Evolutionary conservation across 2,797 vertebrate genomes (phyloP).

Genomic region (Galaxias olidus): DNA sequence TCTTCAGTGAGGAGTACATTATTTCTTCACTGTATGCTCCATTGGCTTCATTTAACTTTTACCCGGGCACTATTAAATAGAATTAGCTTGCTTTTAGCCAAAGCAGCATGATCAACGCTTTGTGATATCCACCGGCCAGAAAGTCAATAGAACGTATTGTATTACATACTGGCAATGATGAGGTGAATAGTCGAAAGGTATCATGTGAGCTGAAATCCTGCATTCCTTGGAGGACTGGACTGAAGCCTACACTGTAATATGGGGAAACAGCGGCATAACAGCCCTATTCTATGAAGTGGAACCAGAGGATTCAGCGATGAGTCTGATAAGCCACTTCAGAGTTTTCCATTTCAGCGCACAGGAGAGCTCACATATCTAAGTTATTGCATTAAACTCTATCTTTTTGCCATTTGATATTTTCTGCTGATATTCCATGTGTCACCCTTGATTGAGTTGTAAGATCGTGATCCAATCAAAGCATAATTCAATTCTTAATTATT

Average conservation of each 20-base stretch:
- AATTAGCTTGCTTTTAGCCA: conserved; percentile 71
- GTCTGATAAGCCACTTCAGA: conserved; percentile 69
- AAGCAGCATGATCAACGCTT: conserved; percentile 63
- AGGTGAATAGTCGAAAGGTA: conserved; percentile 55
- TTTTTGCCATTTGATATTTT: conserved; percentile 53
- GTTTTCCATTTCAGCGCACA: conserved; percentile 63
- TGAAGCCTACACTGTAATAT: conserved; percentile 61
- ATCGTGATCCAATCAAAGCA: conserved; percentile 58
- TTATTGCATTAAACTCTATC: conserved; percentile 52
- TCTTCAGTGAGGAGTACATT: conserved; percentile 37
- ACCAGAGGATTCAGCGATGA: conserved; percentile 67
- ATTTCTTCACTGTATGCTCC: conserved; percentile 54
- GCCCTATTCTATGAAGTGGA: conserved; percentile 56
- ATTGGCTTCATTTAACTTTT: conserved; percentile 67
- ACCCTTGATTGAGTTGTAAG: conserved; percentile 42
- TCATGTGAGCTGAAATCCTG: conserved; percentile 51
- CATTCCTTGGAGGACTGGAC: conserved; percentile 49
- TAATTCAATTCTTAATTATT: conserved; percentile 73
- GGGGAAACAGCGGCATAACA: conserved; percentile 57
- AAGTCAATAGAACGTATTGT: conserved; percentile 75
- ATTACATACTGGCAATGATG: conserved; percentile 66
- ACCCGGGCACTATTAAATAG: conserved; percentile 62
- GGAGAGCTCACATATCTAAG: conserved; percentile 50
- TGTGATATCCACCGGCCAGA: conserved; percentile 50
- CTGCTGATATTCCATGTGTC: conserved; percentile 45